Base-by-base conservation (phyloP, 2,888 invertebrate genomes). In the Embidobia sp. region DNA sequence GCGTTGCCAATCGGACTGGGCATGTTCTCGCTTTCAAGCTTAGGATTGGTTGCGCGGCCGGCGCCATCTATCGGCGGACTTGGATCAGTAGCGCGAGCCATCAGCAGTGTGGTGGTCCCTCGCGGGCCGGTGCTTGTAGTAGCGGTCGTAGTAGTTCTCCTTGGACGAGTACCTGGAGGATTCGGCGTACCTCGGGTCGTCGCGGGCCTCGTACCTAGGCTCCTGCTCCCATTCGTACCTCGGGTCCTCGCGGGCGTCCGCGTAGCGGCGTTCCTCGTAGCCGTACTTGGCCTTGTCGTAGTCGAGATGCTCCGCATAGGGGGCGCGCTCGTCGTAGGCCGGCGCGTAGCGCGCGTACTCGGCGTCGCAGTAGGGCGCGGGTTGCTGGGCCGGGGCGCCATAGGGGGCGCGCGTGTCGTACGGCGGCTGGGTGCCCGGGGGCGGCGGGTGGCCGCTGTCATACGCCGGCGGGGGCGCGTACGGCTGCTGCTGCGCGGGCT, bases 141-240 rank as follows among this genome's bases (percentile, higher is more conserved):
- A 89, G 27, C 89, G 85, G 69, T 89, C 89, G 75, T 89, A 89
- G 74, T 89, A 89, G 64, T 88, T 89, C 51, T 89, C 89, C 70
- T 89, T 89, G 26, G 84, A 37, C 6, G 84, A 80, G 59, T 85
- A 84, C 35, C 84, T 78, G 18, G 82, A 69, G 3, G 79, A 57
- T 7, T 82, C 82, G 13, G 74, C 73, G 76, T 81, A 83, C 42
- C 84, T 79, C 11, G 64, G 78, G 15, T 87, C 88, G 15, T 85
- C 77, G 15, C 72, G 74, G 2, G 84, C 86, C 11, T 77, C 63
- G 61, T 86, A 82, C 42, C 82, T 69, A 7, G 55, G 74, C 3
- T 81, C 84, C 63, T 11, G 53, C 63, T 83, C 83, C 55, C 80
- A 35, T 19, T 61, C 72, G 66, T 87, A 82, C 46, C 84, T 77